Evolutionary conservation across 2,888 invertebrate genomes (phyloP).

Genomic region (Dascillus cervinus): DNA sequence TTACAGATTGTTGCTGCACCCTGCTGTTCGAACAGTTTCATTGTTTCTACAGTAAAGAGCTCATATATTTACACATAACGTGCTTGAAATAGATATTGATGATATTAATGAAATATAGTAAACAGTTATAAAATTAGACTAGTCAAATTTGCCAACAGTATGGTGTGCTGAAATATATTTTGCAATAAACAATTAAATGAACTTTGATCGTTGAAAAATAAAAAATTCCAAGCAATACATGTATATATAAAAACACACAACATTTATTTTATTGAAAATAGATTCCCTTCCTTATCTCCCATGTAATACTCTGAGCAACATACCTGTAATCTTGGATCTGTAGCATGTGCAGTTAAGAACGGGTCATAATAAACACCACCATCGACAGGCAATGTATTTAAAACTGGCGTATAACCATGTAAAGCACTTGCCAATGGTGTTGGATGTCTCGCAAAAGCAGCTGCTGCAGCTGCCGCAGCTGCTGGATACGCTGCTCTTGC

Average conservation of each 20-base stretch:
- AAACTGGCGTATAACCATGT: slow-evolving; percentile 76
- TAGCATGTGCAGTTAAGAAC: slow-evolving; percentile 74
- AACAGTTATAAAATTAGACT: too few relatives aligned
- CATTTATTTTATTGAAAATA: neutral
- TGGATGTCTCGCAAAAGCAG: slow-evolving; percentile 59
- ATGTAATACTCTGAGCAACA: slow-evolving; percentile 39
- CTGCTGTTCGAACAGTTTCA: too few relatives aligned
- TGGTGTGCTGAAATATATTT: too few relatives aligned
- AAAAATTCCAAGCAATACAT: neutral
- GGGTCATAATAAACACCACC: slow-evolving; percentile 93
- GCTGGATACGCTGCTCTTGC: slow-evolving; percentile 57
- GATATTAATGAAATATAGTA: too few relatives aligned
- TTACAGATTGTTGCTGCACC: too few relatives aligned
- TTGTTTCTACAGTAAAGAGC: too few relatives aligned
- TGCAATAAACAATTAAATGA: too few relatives aligned
- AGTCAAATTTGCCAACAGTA: too few relatives aligned
- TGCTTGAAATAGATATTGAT: too few relatives aligned
- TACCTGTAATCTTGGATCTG: slow-evolving; percentile 88
- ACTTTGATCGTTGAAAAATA: neutral
- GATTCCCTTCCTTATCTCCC: neutral
- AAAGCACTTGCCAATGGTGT: slow-evolving; percentile 64
- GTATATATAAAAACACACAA: neutral
- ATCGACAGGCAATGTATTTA: slow-evolving; percentile 41
- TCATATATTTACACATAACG: too few relatives aligned
- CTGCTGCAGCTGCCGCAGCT: slow-evolving; percentile 67